Percentiles rank a stretch among this genome's conserved stretches.
Evolutionary conservation across 2,797 vertebrate genomes (phyloP).

Genomic region (Semaprochilodus insignis): DNA sequence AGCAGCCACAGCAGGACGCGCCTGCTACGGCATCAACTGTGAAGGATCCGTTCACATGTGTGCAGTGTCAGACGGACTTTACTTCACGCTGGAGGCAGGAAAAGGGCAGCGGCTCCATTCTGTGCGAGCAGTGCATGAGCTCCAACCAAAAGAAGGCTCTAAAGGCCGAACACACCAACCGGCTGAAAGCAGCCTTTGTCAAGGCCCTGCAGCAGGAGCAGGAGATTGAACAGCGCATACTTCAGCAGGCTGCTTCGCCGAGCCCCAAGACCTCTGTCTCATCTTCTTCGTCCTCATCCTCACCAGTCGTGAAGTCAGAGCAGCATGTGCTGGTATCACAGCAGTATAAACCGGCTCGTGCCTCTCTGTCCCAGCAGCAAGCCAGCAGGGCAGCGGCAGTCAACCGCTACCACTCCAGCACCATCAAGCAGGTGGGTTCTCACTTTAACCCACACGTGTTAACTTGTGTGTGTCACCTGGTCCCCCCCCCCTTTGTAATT

Average conservation of each 20-base stretch:
- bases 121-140: conserved; percentile 97
- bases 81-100: conserved; percentile 98
- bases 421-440: conserved; percentile 86
- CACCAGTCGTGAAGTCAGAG: conserved; percentile 74
- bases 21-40: conserved; percentile 61
- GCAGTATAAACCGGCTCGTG: conserved; percentile 79
- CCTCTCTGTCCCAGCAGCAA: conserved; percentile 63
- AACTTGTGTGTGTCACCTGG: background rate
- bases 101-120: conserved; percentile 86
- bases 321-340: conserved; percentile 76
- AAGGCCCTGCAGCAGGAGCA: conserved; percentile 98
- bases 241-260: conserved; percentile 83
- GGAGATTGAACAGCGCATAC: conserved; percentile 96
- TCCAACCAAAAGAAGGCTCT: conserved; percentile 96
- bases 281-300: conserved; percentile 63
- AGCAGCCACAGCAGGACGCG: conserved; percentile 60
- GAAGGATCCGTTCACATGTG: conserved; percentile 92
- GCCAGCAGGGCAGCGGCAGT: conserved; percentile 79
- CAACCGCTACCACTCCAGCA: conserved; percentile 81
- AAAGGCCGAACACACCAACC: conserved; percentile 95
- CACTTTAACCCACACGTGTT: background rate
- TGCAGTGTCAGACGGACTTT: conserved; percentile 98
- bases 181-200: conserved; percentile 96
- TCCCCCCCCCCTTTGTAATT: background rate
- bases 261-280: conserved; percentile 69